A percentile compares a stretch with the other conserved stretches of the same genome.
phyloP scores from a whole-genome alignment of 2,888 invertebrate species.

The Sisyra terminalis region DNA sequence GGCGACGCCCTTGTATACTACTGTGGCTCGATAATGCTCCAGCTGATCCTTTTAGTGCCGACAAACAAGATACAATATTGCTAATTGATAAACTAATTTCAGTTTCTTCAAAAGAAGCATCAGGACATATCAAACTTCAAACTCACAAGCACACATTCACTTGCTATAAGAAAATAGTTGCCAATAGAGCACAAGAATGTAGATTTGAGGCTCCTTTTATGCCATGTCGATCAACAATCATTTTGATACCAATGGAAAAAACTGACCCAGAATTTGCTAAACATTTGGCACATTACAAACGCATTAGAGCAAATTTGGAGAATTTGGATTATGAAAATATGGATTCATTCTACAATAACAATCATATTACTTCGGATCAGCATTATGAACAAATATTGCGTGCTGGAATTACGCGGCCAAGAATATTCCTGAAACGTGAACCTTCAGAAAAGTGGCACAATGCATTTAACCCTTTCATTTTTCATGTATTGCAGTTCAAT shows the following conservation, averaged over 20 bases:
- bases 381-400: slow-evolving; percentile 15
- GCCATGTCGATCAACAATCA: slow-evolving; percentile 13
- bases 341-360: slow-evolving; percentile 15
- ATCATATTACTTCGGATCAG: slow-evolving; percentile 17
- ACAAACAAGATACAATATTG: slow-evolving; percentile 13
- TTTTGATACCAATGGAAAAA: slow-evolving; percentile 16
- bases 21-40: slow-evolving; percentile 15
- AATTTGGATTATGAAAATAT: slow-evolving; percentile 16
- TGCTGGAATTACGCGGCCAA: slow-evolving; percentile 21
- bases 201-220: slow-evolving; percentile 20
- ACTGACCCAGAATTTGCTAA: slow-evolving; percentile 13
- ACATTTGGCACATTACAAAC: slow-evolving; percentile 14
- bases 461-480: slow-evolving; percentile 23
- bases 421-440: slow-evolving; percentile 19
- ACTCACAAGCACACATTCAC: slow-evolving; percentile 16
- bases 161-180: slow-evolving; percentile 15
- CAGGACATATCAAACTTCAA: slow-evolving; percentile 17
- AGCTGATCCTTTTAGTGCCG: slow-evolving; percentile 14
- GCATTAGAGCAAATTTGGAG: slow-evolving; percentile 16
- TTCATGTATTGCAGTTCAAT: slow-evolving; percentile 18
- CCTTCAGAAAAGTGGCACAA: slow-evolving; percentile 23
- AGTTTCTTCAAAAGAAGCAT: slow-evolving; percentile 17
- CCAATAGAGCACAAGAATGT: slow-evolving; percentile 16
- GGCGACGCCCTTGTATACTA: slow-evolving; percentile 12
- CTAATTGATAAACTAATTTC: slow-evolving; percentile 17